A percentile compares a stretch with the other conserved stretches of the same genome.
Conservation (phyloP, 2,113 vertebrate genomes). For the Aphyosemion australe region DNA sequence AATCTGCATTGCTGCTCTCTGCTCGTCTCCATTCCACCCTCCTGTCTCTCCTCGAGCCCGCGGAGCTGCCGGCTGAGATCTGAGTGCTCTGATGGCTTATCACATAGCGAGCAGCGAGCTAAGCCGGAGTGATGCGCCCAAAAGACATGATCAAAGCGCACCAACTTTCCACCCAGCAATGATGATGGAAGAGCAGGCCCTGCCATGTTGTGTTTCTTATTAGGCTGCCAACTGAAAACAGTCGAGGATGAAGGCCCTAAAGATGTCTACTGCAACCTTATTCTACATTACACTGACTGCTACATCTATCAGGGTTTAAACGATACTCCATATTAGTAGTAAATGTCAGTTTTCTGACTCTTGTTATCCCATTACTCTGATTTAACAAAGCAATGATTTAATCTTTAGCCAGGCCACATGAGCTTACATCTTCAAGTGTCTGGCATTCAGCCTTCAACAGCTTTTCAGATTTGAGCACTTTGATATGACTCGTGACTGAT, state of each 20-base stretch:
- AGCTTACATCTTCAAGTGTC: constrained; percentile 18
- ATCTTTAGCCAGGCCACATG: constrained; percentile 20
- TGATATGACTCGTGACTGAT: neutral
- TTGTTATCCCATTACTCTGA: constrained; percentile 14
- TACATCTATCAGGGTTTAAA: constrained; percentile 33
- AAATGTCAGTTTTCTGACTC: constrained; percentile 28
- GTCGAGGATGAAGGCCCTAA: constrained; percentile 54
- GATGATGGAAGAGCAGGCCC: constrained; percentile 67
- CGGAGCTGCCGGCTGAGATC: constrained; percentile 70
- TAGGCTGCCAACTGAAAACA: constrained; percentile 66
- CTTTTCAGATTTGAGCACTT: constrained; percentile 13
- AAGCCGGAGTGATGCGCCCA: constrained; percentile 71
- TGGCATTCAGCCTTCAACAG: constrained; percentile 7
- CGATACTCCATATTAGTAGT: constrained; percentile 23
- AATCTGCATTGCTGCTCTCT: constrained; percentile 72
- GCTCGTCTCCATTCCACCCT: constrained; percentile 55
- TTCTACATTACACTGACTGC: constrained; percentile 24
- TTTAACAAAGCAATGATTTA: constrained; percentile 10
- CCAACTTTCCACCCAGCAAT: constrained; percentile 65
- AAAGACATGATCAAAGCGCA: constrained; percentile 78
- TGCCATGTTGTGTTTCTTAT: constrained; percentile 74
- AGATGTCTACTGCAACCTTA: constrained; percentile 31
- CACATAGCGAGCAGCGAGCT: constrained; percentile 70
- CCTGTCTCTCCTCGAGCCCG: constrained; percentile 60
- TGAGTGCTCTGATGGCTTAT: constrained; percentile 74